Evolutionary conservation across 2,113 vertebrate species (phyloP), one percentile per base, ranked within the genome.

Genomic region (Nesogale talazaci): DNA sequence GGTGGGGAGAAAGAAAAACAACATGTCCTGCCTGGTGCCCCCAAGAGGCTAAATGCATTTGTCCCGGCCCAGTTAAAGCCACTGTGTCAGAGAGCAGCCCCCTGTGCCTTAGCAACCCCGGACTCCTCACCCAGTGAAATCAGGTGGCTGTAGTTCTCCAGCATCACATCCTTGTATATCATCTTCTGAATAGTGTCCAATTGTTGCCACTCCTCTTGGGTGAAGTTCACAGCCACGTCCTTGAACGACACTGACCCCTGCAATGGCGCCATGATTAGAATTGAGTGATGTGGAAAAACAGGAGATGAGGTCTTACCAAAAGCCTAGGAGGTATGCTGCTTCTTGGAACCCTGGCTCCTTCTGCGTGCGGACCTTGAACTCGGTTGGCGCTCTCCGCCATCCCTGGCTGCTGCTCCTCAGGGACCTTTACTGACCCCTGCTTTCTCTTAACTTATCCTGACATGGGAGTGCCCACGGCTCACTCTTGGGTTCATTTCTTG

Each of bases 61-160:
- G 52, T 78, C 67, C 72, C 83, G 10, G 15, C 38, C 25, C 72
- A 74, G 42, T 46, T 75, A 76, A 56, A 90, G 61, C 22, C 42
- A 77, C 34, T 61, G 63, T 23, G 46, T 6, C 3, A 25, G 57
- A 79, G 25, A 69, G 87, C 74, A 86, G 46, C 29, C 46, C 38
- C 77, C 29, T 20, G 14, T 40, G 7, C 88, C 40, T 42, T 31
- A 89, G 85, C 38, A 72, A 81, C 14, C 11, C 16, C 74, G 52
- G 70, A 82, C 1, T 52, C 22, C 97, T 97, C 69, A 97, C 96
- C 97, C 80, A 97, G 61, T 0, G 95, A 96, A 20, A 96, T 8
- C 3, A 97, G 95, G 65, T 97, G 89, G 88, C 86, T 96, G 78
- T 97, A 97, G 92, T 94, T 97, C 93, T 97, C 97, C 93, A 97